These are phyloP conservation scores for Thermophis baileyi DNA, from an alignment of 2,113 vertebrate genomes.

Conservation along the genomic window DNA sequence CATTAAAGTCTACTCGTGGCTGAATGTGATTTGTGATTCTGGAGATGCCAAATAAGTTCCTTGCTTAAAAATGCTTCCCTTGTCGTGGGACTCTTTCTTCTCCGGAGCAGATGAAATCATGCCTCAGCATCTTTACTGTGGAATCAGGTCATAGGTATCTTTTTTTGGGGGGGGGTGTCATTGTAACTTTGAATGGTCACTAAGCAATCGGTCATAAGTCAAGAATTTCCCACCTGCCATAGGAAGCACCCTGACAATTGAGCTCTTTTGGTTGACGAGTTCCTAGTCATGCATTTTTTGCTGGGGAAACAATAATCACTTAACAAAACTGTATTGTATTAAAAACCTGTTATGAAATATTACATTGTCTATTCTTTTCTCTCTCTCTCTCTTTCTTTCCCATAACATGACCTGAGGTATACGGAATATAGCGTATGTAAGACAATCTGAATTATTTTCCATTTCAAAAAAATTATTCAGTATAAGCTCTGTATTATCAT, in stretches of 20 bases:
- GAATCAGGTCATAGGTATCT: background rate
- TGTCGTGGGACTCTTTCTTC: background rate
- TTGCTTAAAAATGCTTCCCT: background rate
- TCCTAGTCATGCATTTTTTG: conserved; percentile 53
- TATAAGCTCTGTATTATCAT: conserved; percentile 67
- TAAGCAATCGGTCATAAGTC: background rate
- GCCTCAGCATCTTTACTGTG: background rate
- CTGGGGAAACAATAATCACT: conserved; percentile 42
- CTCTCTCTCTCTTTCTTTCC: conserved; percentile 31
- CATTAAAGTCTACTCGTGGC: background rate
- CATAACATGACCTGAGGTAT: conserved; percentile 61
- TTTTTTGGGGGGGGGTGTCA: background rate
- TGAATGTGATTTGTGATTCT: background rate
- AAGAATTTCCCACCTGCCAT: background rate
- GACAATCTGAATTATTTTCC: conserved; percentile 71
- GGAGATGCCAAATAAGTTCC: background rate
- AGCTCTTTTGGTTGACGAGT: conserved; percentile 43
- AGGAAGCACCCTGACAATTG: background rate
- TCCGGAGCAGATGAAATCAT: background rate
- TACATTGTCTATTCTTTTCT: conserved; percentile 45
- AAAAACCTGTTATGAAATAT: conserved; percentile 68
- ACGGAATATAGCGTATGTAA: conserved; percentile 62
- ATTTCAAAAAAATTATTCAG: conserved; percentile 69
- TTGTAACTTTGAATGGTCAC: background rate
- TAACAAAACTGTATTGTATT: conserved; percentile 56